phyloP scores from a whole-genome alignment of 30 jellyfish, hydroid and myxozoan species.

The Aurelia sp. region DNA sequence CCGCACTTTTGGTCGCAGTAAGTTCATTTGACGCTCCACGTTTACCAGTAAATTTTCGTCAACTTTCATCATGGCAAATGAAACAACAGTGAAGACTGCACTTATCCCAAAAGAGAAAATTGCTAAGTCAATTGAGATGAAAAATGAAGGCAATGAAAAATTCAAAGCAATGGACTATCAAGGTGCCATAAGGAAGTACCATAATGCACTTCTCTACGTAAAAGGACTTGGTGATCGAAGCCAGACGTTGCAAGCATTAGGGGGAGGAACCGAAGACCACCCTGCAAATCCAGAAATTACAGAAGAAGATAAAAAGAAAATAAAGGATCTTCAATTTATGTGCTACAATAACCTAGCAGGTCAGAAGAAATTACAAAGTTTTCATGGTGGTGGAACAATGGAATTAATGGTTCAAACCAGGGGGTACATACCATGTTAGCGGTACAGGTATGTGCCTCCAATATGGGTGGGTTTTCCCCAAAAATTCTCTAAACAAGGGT shows the following conservation, averaged over 20 bases:
- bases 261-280: conserved; percentile 1
- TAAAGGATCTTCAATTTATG: conserved; percentile 48
- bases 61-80: no score
- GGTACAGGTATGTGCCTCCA: no score
- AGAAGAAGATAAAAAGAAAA: conserved; percentile 23
- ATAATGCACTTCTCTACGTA: conserved; percentile 69
- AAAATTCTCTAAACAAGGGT: no score
- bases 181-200: conserved; percentile 80
- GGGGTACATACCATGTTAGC: no score
- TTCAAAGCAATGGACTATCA: conserved; percentile 59
- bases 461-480: no score
- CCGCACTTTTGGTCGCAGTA: no score
- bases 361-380: not conserved
- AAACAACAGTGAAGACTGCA: not conserved
- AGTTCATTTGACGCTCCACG: no score
- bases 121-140: conserved; percentile 40
- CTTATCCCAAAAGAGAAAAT: conserved; percentile 45
- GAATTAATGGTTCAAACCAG: no score
- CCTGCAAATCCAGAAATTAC: conserved; percentile 9
- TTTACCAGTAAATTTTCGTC: no score
- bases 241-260: conserved; percentile 13
- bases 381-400: no score
- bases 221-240: conserved; percentile 66
- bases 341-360: conserved; percentile 91
- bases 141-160: conserved; percentile 68